Conservation (phyloP, 2,888 invertebrate genomes). For the Stegophylla sp. region DNA sequence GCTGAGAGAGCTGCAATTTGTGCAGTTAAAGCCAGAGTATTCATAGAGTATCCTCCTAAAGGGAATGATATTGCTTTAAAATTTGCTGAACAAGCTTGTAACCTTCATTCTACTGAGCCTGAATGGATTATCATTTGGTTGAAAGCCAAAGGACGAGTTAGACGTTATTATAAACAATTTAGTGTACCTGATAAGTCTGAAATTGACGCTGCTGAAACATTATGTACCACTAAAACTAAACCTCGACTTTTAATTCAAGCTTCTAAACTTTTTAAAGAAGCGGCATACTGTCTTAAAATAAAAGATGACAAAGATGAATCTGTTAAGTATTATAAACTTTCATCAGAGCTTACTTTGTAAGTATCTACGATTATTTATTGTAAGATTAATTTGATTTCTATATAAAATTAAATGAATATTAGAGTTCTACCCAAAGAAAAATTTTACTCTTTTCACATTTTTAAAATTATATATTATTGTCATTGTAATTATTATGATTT, state of each 20-base stretch:
- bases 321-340: constrained; percentile 8
- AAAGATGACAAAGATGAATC: background rate
- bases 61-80: constrained; percentile 37
- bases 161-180: constrained; percentile 3
- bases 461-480: too few species aligned
- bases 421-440: too few species aligned
- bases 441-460: too few species aligned
- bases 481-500: too few species aligned
- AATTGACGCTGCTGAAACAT: background rate
- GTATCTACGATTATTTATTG: background rate
- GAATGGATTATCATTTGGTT: constrained; percentile 42
- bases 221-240: background rate
- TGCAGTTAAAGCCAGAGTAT: constrained; percentile 19
- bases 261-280: constrained; percentile 12
- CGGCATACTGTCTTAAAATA: constrained; percentile 1
- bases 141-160: constrained; percentile 53
- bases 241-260: constrained; percentile 19
- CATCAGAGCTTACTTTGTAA: constrained; percentile 12
- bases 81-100: constrained; percentile 19
- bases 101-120: constrained; percentile 17
- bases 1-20: constrained; percentile 21
- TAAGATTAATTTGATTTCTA: too few species aligned
- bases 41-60: constrained; percentile 37
- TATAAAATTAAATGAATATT: too few species aligned
- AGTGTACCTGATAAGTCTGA: constrained; percentile 7